phyloP scores from a whole-genome alignment of 2,113 vertebrate genomes.

The Chamaetylas fuelleborni region DNA sequence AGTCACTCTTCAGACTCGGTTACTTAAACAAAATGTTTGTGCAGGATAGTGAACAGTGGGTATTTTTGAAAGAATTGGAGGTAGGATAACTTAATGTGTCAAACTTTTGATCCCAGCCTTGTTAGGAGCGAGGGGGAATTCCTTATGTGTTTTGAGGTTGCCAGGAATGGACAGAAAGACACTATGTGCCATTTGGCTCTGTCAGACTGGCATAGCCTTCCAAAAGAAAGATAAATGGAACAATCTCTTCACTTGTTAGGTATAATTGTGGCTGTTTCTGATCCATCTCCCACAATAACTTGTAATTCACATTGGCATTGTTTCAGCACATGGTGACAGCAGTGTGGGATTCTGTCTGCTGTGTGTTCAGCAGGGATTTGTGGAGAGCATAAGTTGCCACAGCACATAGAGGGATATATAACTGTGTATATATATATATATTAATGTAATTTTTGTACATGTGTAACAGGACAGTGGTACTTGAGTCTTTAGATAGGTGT shows the following conservation, averaged over 20 bases:
- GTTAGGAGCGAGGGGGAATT: not conserved
- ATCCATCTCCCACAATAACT: not conserved
- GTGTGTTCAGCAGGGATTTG: not conserved
- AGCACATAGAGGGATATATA: not conserved
- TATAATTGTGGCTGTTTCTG: not conserved
- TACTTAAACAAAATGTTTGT: not conserved
- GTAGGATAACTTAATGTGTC: not conserved
- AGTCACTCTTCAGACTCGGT: not conserved
- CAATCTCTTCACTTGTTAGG: not conserved
- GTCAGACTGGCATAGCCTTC: not conserved
- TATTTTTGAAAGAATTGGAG: not conserved
- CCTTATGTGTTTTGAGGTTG: not conserved
- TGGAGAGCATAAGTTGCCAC: not conserved
- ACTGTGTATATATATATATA: not conserved
- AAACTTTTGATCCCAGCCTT: not conserved
- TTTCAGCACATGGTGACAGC: not conserved
- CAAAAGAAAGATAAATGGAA: not conserved
- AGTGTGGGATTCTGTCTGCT: not conserved
- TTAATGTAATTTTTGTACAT: not conserved
- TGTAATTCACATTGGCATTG: not conserved
- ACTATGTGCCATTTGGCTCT: accelerated
- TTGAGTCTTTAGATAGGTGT: not conserved
- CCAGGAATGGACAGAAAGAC: not conserved
- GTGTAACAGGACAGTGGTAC: not conserved
- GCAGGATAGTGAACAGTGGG: not conserved